Evolutionary conservation across 1,140 invertebrate genomes (phyloP), one percentile per base, ranked within the genome.

Genomic region (Trinorchestia longiramus): DNA sequence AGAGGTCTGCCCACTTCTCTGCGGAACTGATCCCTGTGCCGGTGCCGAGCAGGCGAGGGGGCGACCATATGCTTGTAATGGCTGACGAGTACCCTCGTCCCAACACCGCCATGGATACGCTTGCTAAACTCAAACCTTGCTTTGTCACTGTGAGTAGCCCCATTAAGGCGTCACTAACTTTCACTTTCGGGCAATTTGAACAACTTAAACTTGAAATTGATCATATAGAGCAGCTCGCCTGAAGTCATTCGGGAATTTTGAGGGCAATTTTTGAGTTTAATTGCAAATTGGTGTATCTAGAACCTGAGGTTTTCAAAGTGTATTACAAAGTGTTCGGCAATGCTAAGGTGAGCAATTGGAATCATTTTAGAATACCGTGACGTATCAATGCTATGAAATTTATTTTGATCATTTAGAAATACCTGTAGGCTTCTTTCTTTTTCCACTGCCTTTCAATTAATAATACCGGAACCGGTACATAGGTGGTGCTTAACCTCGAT

Each of bases 21-120:
- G 97, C 98, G 91, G 98, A 99, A 98, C 98, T 98, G 95, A 97
- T 98, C 87, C 97, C 98, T 0, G 98, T 98, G 0, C 97, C 97
- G 47, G 97, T 98, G 91, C 96, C 96, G 40, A 97, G 97, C 96
- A 43, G 92, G 43, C 92, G 92, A 45, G 92, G 92, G 44, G 92
- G 92, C 43, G 92, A 94, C 44, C 15, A 45, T 36, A 94, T 94
- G 92, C 92, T 94, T 44, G 92, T 94, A 15, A 94, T 94, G 8
- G 97, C 97, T 95, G 98, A 99, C 97, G 98, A 99, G 97, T 98
- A 97, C 97, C 98, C 98, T 15, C 98, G 98, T 97, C 97, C 97
- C 96, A 98, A 97, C 53, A 98, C 98, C 43, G 98, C 98, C 44
- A 42, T 98, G 1, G 98, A 98, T 97, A 97, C 96, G 19, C 97